Conservation (phyloP, 1,140 invertebrate genomes). For the Caenorhabditis brenneri region DNA sequence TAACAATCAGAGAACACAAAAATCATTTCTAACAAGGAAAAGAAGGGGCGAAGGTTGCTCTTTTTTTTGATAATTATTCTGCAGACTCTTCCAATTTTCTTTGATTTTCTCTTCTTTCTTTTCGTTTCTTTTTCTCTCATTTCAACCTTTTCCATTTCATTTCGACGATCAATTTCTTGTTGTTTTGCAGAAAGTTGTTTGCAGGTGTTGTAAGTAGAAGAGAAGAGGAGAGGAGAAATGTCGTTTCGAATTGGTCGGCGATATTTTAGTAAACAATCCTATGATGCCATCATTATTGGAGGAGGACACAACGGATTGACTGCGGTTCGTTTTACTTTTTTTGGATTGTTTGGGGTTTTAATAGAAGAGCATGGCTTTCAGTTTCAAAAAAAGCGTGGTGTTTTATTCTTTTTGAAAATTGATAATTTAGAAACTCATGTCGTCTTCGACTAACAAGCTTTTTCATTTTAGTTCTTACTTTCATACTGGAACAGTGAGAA, state of each 20-base stretch:
- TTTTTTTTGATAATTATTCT: background rate
- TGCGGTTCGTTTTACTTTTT: constrained; percentile 34
- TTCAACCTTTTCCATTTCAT: background rate
- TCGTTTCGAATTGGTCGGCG: constrained; percentile 6
- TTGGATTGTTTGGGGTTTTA: no score
- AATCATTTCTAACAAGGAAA: no score
- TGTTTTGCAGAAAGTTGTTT: background rate
- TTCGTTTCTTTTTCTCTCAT: background rate
- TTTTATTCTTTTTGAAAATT: no score
- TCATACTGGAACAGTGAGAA: no score
- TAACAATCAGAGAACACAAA: constrained; percentile 1
- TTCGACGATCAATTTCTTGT: background rate
- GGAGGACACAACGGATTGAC: constrained; percentile 61
- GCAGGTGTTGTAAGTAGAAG: background rate
- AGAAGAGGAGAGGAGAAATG: background rate
- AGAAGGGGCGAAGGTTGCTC: background rate
- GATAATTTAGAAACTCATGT: no score
- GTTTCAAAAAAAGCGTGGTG: no score
- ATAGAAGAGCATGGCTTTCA: no score
- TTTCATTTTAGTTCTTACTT: no score
- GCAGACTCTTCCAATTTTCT: background rate
- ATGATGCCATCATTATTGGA: constrained; percentile 59
- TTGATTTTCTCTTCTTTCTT: background rate
- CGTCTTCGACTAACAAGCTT: no score
- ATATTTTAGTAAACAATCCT: constrained; percentile 29